phyloP scores from a whole-genome alignment of 1,140 invertebrate species.

The Aphidius gifuensis region DNA sequence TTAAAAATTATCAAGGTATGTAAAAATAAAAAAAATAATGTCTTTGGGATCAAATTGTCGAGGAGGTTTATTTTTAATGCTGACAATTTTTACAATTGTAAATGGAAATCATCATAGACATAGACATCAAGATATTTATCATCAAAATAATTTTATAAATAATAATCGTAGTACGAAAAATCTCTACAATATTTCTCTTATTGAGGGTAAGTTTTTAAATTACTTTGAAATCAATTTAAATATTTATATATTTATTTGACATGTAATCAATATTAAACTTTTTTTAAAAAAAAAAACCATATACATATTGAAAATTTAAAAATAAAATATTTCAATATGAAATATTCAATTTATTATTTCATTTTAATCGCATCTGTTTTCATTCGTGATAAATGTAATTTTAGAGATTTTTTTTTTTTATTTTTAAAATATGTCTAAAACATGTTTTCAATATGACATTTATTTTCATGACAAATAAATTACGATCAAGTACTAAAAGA shows the following conservation, averaged over 20 bases:
- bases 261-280: background rate
- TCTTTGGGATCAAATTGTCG: constrained; percentile 44
- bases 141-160: constrained; percentile 30
- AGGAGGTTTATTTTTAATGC: constrained; percentile 44
- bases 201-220: constrained; percentile 42
- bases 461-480: too few species aligned
- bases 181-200: constrained; percentile 35
- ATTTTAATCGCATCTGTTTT: too few species aligned
- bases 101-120: constrained; percentile 39
- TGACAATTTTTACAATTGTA: constrained; percentile 44
- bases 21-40: constrained; percentile 43
- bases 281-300: too few species aligned
- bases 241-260: constrained; percentile 2
- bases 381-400: too few species aligned
- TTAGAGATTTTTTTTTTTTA: too few species aligned
- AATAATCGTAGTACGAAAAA: constrained; percentile 23
- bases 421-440: too few species aligned
- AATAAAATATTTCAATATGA: too few species aligned
- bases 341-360: too few species aligned
- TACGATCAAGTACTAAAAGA: too few species aligned
- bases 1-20: constrained; percentile 41
- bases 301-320: too few species aligned
- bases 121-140: constrained; percentile 31
- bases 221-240: constrained; percentile 26
- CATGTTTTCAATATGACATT: too few species aligned